phyloP scores from a whole-genome alignment of 2,797 vertebrate species.

The Sandelia bainsii region DNA sequence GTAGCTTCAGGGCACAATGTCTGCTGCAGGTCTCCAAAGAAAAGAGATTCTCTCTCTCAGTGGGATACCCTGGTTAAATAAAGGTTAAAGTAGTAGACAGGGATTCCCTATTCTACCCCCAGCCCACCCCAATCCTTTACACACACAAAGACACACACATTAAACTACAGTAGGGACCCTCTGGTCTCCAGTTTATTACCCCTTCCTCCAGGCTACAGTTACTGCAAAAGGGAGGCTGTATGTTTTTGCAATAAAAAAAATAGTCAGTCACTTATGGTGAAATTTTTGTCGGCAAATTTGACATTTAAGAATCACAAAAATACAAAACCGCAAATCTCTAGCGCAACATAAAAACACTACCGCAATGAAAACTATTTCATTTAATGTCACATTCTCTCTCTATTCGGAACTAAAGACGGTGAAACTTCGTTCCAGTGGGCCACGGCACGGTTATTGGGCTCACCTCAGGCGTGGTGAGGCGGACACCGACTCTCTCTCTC shows the following conservation, averaged over 20 bases:
- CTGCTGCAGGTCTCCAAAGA: slow-evolving; percentile 62
- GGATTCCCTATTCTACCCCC: slow-evolving; percentile 42
- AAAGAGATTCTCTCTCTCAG: slow-evolving; percentile 64
- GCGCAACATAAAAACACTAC: not conserved
- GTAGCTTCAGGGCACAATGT: slow-evolving; percentile 75
- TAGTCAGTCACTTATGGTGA: slow-evolving; percentile 32
- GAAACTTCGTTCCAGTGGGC: slow-evolving; percentile 68
- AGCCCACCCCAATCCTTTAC: slow-evolving; percentile 2
- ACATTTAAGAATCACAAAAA: slow-evolving; percentile 18
- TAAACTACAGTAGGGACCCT: slow-evolving; percentile 75
- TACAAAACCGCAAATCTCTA: slow-evolving; percentile 28
- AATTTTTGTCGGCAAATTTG: slow-evolving; percentile 18
- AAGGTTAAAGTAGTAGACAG: slow-evolving; percentile 72
- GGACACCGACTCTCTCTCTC: slow-evolving; percentile 44
- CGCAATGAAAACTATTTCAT: slow-evolving; percentile 43
- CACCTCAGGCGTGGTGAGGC: slow-evolving; percentile 76
- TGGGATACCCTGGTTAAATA: slow-evolving; percentile 78
- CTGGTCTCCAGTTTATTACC: slow-evolving; percentile 77
- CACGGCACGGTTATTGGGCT: slow-evolving; percentile 77
- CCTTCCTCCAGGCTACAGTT: slow-evolving; percentile 70
- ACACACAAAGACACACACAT: slow-evolving; percentile 35
- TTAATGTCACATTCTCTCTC: slow-evolving; percentile 61
- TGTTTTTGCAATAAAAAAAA: slow-evolving; percentile 13
- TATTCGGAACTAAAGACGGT: slow-evolving; percentile 70
- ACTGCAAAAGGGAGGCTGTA: slow-evolving; percentile 46